Conservation (phyloP, 1,140 invertebrate species). For the Hyphantria cunea region DNA sequence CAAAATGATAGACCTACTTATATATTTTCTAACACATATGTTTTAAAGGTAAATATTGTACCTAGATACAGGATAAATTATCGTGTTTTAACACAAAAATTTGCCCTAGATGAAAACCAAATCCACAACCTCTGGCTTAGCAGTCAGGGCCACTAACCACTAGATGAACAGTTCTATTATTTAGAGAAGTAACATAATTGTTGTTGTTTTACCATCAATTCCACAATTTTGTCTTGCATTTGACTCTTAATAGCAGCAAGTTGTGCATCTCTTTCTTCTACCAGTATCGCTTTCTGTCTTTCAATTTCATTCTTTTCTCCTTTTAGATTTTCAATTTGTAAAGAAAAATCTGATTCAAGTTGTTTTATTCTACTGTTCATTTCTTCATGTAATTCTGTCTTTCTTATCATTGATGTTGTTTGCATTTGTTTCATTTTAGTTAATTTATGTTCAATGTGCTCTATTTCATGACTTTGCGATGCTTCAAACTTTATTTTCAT, state of each 20-base stretch:
- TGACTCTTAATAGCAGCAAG: constrained; percentile 71
- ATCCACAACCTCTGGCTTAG: too few relatives aligned
- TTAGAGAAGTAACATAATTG: too few relatives aligned
- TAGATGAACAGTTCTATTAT: too few relatives aligned
- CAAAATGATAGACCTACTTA: too few relatives aligned
- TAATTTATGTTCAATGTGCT: constrained; percentile 70
- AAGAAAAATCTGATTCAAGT: constrained; percentile 69
- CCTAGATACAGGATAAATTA: too few relatives aligned
- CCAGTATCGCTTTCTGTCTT: constrained; percentile 62
- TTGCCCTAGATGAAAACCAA: too few relatives aligned
- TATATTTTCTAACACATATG: too few relatives aligned
- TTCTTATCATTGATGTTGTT: constrained; percentile 50
- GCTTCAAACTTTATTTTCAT: constrained; percentile 80
- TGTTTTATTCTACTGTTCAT: constrained; percentile 71
- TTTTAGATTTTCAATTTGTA: constrained; percentile 78
- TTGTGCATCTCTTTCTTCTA: constrained; percentile 68
- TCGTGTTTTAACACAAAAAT: too few relatives aligned
- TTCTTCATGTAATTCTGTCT: constrained; percentile 56
- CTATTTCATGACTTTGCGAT: constrained; percentile 71
- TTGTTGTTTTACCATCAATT: constrained; percentile 60
- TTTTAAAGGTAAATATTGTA: too few relatives aligned
- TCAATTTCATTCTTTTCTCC: constrained; percentile 77
- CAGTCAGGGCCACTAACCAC: too few relatives aligned
- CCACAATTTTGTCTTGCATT: constrained; percentile 68
- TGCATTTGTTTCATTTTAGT: constrained; percentile 65